A percentile compares a stretch with the other conserved stretches of the same genome.
phyloP scores from a whole-genome alignment of 2,888 invertebrate genomes.

The Cryptus viduatorius region DNA sequence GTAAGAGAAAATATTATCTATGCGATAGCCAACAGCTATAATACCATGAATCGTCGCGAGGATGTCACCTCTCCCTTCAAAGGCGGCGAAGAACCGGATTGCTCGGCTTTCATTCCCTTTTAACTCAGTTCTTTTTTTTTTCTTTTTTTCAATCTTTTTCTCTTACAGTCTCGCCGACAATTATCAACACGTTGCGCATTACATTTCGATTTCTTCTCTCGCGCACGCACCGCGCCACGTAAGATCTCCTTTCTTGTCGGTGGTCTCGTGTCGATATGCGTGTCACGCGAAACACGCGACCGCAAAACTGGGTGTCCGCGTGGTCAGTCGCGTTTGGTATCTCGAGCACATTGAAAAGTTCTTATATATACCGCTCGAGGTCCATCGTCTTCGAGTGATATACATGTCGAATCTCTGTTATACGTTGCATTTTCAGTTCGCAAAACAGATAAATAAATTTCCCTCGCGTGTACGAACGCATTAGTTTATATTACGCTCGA shows the following conservation, averaged over 20 bases:
- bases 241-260: conserved; percentile 41
- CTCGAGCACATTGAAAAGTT: conserved; percentile 3
- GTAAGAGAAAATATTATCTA: conserved; percentile 28
- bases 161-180: conserved; percentile 40
- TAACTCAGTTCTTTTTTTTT: neutral
- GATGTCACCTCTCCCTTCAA: neutral
- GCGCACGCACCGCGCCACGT: conserved; percentile 19
- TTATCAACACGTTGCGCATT: conserved; percentile 48
- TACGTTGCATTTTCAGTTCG: neutral
- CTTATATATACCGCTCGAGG: neutral
- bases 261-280: conserved; percentile 35
- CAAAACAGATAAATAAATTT: neutral
- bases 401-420: neutral
- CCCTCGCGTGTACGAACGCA: neutral
- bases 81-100: conserved; percentile 48
- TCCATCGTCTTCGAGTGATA: too few species aligned
- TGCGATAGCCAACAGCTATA: conserved; percentile 3
- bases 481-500: conserved; percentile 1
- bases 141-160: neutral
- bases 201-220: conserved; percentile 30
- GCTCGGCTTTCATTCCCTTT: conserved; percentile 43
- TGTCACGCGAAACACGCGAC: conserved; percentile 54
- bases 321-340: conserved; percentile 15
- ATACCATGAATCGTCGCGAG: neutral
- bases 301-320: conserved; percentile 30